A percentile compares a stretch with the other conserved stretches of the same genome.
These are phyloP conservation scores for Eudasyphora cyanicolor DNA, from an alignment of 2,888 invertebrate species.

Conservation along the genomic window DNA sequence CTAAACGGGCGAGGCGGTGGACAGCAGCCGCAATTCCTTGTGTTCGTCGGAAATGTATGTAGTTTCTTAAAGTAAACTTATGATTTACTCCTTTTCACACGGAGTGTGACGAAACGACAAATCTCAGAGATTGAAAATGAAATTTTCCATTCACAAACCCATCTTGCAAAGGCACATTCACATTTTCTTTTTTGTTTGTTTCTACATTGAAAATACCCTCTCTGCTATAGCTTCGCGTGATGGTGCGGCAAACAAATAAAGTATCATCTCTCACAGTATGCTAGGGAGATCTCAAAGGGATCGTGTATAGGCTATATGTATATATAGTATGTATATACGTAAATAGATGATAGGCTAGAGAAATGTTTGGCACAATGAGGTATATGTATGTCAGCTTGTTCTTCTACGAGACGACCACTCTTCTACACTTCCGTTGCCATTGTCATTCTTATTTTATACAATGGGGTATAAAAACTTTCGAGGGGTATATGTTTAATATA, in stretches of 20 bases:
- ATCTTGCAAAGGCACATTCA: conserved; percentile 19
- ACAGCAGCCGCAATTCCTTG: too few relatives aligned
- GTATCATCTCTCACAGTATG: too few relatives aligned
- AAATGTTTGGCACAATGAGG: conserved; percentile 61
- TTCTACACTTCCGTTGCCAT: neutral
- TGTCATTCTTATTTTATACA: too few relatives aligned
- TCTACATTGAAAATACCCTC: neutral
- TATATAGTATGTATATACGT: neutral
- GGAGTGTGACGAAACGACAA: too few relatives aligned
- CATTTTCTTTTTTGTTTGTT: neutral
- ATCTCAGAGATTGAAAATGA: too few relatives aligned
- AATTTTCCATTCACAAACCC: too few relatives aligned
- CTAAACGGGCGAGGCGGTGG: too few relatives aligned
- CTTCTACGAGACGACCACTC: neutral
- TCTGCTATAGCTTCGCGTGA: neutral
- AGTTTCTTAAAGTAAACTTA: too few relatives aligned
- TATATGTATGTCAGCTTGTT: conserved; percentile 42
- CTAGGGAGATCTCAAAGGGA: neutral
- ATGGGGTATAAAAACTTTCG: neutral
- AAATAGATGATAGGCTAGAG: neutral
- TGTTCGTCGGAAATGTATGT: too few relatives aligned
- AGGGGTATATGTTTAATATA: neutral
- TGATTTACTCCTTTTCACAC: too few relatives aligned
- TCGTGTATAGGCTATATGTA: neutral
- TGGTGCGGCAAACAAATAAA: neutral